phyloP scores from a whole-genome alignment of 2,797 vertebrate genomes.

The Helostoma temminkii region DNA sequence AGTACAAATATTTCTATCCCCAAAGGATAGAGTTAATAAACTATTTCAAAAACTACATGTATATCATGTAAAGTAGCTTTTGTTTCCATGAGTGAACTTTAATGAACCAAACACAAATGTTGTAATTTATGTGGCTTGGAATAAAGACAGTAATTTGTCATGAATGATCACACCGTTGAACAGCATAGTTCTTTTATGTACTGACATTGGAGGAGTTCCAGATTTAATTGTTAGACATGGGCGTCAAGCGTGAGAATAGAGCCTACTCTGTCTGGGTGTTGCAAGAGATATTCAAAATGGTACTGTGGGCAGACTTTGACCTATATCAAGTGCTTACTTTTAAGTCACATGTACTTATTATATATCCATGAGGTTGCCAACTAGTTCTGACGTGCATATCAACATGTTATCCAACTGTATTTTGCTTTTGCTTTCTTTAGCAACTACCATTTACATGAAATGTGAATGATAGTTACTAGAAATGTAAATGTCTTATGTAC shows the following conservation, averaged over 20 bases:
- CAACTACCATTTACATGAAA: no score
- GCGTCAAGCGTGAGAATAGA: not conserved
- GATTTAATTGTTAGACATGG: not conserved
- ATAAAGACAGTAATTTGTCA: not conserved
- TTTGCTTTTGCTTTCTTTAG: not conserved
- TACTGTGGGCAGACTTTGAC: not conserved
- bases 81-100: not conserved
- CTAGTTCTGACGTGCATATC: not conserved
- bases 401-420: not conserved
- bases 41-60: not conserved
- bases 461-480: no score
- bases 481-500: no score
- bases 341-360: no score
- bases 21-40: not conserved
- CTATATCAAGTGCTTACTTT: not conserved
- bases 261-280: not conserved
- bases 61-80: not conserved
- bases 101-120: not conserved
- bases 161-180: not conserved
- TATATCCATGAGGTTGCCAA: not conserved
- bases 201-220: not conserved
- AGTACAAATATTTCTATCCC: not conserved
- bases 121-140: not conserved
- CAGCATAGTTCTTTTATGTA: not conserved
- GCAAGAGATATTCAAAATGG: no score